phyloP scores from a whole-genome alignment of 2,888 invertebrate species.

The Zelleria hepariella region DNA sequence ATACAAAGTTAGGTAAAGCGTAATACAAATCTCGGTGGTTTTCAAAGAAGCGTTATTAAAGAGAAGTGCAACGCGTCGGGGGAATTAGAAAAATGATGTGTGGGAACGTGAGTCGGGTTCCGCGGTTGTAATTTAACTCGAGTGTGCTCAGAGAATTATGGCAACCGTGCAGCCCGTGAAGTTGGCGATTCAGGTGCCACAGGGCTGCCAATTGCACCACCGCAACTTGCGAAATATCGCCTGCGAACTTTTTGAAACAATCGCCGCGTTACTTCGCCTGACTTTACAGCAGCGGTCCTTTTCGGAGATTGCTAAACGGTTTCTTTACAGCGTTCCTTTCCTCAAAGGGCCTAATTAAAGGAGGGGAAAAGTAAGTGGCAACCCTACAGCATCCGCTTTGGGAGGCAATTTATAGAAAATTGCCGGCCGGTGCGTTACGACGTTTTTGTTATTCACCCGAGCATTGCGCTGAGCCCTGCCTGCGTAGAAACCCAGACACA shows the following conservation, averaged over 20 bases:
- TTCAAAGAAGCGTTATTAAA: constrained; percentile 34
- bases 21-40: constrained; percentile 3
- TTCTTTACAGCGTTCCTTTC: no score
- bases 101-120: constrained; percentile 43
- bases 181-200: constrained; percentile 24
- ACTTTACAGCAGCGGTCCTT: neutral
- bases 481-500: constrained; percentile 24
- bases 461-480: constrained; percentile 16
- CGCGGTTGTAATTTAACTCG: constrained; percentile 48
- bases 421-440: constrained; percentile 21
- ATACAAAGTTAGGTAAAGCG: constrained; percentile 3
- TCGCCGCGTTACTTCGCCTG: neutral
- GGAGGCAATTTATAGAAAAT: constrained; percentile 42
- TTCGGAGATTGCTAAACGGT: no score
- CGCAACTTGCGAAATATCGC: neutral
- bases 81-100: constrained; percentile 63
- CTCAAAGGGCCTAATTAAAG: constrained; percentile 1
- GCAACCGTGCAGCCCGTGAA: constrained; percentile 39
- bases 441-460: constrained; percentile 33
- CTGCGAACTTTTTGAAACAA: neutral
- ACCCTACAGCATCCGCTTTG: constrained; percentile 18
- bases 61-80: constrained; percentile 35
- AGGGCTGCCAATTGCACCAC: constrained; percentile 31
- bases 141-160: constrained; percentile 59
- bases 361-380: neutral